Conservation (phyloP, 2,113 vertebrate genomes). For the Sinosuthora webbiana region DNA sequence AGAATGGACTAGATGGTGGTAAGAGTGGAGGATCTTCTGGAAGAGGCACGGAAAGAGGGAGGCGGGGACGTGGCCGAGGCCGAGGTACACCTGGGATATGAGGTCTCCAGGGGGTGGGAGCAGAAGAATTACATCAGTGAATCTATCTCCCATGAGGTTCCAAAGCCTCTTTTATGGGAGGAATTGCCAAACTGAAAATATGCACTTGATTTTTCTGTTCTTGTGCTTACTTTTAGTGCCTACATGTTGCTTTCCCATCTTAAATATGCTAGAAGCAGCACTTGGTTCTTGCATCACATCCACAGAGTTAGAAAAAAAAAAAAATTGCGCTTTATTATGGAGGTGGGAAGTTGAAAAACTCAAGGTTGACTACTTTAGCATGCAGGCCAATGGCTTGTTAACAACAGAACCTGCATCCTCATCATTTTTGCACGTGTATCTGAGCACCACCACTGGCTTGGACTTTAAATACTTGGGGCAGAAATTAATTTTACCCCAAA, state of each 20-base stretch:
- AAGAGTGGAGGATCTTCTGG: slow-evolving; percentile 85
- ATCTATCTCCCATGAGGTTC: background rate
- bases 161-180: background rate
- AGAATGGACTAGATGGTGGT: slow-evolving; percentile 89
- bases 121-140: rapidly evolving
- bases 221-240: rapidly evolving
- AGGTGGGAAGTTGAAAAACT: background rate
- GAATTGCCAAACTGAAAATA: background rate
- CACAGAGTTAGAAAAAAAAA: background rate
- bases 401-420: background rate
- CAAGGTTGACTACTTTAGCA: background rate
- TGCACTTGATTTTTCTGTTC: background rate
- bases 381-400: background rate
- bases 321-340: background rate
- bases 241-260: background rate
- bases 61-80: slow-evolving; percentile 91
- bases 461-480: background rate
- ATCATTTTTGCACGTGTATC: rapidly evolving
- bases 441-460: background rate
- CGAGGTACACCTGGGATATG: slow-evolving; percentile 75
- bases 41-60: slow-evolving; percentile 89
- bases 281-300: background rate
- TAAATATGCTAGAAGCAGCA: background rate
- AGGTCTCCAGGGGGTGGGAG: background rate
- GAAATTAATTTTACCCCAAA: background rate